Percentiles rank a stretch among this genome's conserved stretches.
Evolutionary conservation across 2,113 vertebrate genomes (phyloP).

Genomic region (Rhinogobius similis): DNA sequence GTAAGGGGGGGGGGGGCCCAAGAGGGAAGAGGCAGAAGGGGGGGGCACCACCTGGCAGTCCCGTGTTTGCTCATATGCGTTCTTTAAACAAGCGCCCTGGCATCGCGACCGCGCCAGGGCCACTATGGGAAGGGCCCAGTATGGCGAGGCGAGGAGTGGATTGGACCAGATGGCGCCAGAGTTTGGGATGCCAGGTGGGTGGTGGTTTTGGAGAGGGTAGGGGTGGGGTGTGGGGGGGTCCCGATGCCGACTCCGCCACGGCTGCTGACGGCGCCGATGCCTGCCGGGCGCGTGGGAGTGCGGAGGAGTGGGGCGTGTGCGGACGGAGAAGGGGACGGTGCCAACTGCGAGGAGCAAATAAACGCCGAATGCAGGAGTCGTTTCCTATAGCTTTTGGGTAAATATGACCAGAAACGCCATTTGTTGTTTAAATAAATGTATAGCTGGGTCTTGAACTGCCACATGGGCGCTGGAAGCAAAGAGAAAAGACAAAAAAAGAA

Average conservation of each 20-base stretch:
- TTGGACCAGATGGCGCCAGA: constrained; percentile 76
- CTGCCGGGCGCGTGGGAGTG: constrained; percentile 39
- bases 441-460: constrained; percentile 5
- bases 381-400: neutral
- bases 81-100: constrained; percentile 79
- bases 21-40: neutral
- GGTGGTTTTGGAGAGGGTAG: neutral
- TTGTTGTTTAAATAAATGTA: neutral
- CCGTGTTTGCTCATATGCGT: constrained; percentile 84
- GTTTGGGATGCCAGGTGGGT: constrained; percentile 71
- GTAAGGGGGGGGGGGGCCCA: neutral
- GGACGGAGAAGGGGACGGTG: constrained; percentile 24
- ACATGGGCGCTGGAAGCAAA: neutral
- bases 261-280: constrained; percentile 21
- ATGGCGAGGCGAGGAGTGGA: constrained; percentile 63
- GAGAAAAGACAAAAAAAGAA: neutral
- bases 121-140: constrained; percentile 49
- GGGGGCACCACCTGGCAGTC: constrained; percentile 74
- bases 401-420: neutral
- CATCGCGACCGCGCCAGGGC: constrained; percentile 50
- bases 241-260: constrained; percentile 24
- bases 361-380: constrained; percentile 35
- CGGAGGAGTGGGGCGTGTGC: neutral
- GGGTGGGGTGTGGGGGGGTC: constrained; percentile 8
- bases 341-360: constrained; percentile 54